Evolutionary conservation across 1,140 invertebrate genomes (phyloP).

Genomic region (Magallana ariakensis): DNA sequence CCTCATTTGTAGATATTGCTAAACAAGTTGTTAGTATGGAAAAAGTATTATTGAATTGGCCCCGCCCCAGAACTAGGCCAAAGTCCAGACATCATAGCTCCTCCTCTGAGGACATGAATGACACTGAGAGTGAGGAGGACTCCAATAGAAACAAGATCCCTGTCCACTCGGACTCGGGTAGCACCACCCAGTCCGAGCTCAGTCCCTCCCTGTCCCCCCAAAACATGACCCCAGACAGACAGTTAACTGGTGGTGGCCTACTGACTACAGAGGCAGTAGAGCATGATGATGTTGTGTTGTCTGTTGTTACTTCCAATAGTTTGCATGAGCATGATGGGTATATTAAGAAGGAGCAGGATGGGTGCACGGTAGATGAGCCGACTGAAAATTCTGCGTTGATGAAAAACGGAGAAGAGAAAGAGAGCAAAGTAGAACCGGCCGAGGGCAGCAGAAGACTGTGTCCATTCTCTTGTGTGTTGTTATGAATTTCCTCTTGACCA

Average conservation of each 20-base stretch:
- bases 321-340: conserved; percentile 59
- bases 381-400: conserved; percentile 39
- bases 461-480: conserved; percentile 67
- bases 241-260: conserved; percentile 43
- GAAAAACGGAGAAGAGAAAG: conserved; percentile 23
- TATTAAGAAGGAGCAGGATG: not conserved
- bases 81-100: conserved; percentile 73
- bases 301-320: conserved; percentile 28
- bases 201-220: conserved; percentile 8
- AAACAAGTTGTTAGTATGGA: conserved; percentile 66
- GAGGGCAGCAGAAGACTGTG: not conserved
- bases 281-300: conserved; percentile 56
- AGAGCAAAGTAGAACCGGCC: not conserved
- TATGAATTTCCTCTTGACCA: conserved; percentile 60
- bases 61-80: conserved; percentile 52
- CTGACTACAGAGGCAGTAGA: conserved; percentile 45
- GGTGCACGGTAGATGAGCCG: conserved; percentile 23
- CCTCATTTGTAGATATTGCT: conserved; percentile 72
- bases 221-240: conserved; percentile 17
- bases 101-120: conserved; percentile 73
- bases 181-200: conserved; percentile 48
- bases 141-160: conserved; percentile 21
- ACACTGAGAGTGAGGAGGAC: conserved; percentile 49
- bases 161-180: not conserved
- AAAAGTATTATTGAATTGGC: conserved; percentile 68